Evolutionary conservation across 1,140 invertebrate genomes (phyloP).

Genomic region (Drosophila athabasca): DNA sequence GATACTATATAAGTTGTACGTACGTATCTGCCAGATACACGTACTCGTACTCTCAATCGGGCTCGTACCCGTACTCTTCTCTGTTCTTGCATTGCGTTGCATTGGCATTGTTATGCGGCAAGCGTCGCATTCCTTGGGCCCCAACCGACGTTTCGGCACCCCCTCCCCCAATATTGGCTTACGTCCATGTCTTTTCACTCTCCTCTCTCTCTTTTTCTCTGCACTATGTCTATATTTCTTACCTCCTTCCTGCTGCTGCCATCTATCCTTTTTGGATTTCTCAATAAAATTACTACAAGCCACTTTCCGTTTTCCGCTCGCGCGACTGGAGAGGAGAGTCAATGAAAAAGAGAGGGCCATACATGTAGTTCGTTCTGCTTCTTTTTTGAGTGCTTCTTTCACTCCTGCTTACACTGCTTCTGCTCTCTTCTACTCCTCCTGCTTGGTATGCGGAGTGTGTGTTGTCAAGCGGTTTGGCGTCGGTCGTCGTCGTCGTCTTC

Average conservation of each 20-base stretch:
- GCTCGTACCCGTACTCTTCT: not conserved
- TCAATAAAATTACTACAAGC: conserved; percentile 71
- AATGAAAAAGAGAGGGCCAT: no score
- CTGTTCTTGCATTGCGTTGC: conserved; percentile 37
- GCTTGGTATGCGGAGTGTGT: conserved; percentile 59
- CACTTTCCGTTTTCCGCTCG: conserved; percentile 70
- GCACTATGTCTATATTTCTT: conserved; percentile 1
- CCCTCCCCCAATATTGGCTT: not conserved
- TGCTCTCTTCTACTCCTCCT: conserved; percentile 3
- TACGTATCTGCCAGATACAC: conserved; percentile 37
- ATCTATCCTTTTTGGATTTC: conserved; percentile 55
- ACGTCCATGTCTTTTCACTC: not conserved
- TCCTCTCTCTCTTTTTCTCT: not conserved
- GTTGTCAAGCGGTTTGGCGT: not conserved
- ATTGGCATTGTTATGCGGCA: conserved; percentile 66
- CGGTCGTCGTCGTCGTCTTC: not conserved
- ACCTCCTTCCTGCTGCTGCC: conserved; percentile 48
- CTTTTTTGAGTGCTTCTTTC: conserved; percentile 12
- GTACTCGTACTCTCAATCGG: conserved; percentile 26
- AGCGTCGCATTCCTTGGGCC: conserved; percentile 54
- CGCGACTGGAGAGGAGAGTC: not conserved
- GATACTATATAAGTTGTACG: not conserved
- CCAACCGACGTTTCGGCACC: conserved; percentile 1
- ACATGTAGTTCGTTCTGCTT: not conserved
- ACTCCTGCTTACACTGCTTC: not conserved